phyloP scores from a whole-genome alignment of 2,113 vertebrate genomes.

The Oreotrochilus melanogaster region DNA sequence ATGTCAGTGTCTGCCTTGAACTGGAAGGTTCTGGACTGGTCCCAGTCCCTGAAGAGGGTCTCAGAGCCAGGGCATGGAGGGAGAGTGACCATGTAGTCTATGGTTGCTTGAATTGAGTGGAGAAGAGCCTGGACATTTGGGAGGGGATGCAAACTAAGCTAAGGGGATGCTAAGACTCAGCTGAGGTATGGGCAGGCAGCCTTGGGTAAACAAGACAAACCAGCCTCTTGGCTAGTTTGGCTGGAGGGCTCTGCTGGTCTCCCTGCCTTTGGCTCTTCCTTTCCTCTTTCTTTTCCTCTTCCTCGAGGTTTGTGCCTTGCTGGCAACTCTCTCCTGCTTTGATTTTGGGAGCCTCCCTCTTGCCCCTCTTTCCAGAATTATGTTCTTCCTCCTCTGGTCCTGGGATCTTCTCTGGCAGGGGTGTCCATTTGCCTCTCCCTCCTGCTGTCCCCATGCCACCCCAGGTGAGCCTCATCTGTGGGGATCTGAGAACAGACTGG shows the following conservation, averaged over 20 bases:
- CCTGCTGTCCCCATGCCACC: neutral
- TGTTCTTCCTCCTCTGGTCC: too few relatives aligned
- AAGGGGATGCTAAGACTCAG: neutral
- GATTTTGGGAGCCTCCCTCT: neutral
- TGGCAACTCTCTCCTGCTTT: neutral
- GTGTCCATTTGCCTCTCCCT: accelerated
- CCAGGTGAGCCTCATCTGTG: neutral
- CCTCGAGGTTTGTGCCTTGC: neutral
- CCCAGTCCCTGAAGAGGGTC: neutral
- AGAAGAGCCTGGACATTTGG: neutral
- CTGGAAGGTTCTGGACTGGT: neutral
- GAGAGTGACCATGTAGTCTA: neutral
- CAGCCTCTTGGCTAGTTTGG: neutral
- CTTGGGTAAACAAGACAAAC: too few relatives aligned
- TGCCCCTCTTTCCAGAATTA: neutral
- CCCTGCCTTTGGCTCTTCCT: neutral
- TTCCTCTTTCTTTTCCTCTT: neutral
- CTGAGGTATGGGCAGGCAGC: neutral
- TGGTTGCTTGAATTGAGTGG: neutral
- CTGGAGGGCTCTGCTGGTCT: neutral
- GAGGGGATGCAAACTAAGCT: accelerated
- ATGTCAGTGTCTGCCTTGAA: neutral
- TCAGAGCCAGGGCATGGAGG: neutral
- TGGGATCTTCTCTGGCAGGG: neutral
- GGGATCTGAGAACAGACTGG: neutral